Evolutionary conservation across 2,797 vertebrate genomes (phyloP), one percentile per base, ranked within the genome.

Genomic region (Cuniculus paca): DNA sequence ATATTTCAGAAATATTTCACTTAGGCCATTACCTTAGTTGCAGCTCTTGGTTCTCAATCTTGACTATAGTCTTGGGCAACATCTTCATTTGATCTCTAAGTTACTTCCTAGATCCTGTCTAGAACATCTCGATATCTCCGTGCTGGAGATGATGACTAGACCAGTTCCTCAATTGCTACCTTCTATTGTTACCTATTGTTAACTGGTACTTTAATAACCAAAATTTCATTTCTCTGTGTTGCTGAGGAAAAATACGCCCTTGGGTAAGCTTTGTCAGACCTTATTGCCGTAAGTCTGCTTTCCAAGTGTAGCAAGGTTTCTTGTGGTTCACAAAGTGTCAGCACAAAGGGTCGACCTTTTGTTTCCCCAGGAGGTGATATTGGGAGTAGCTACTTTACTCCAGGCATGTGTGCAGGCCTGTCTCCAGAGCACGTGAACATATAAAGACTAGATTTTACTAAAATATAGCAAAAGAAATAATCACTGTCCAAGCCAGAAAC

Each of bases 171-270:
- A 5, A n/a, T 61, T 85, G 17, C 14, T 77, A 11, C 13, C 61
- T 91, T 89, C 39, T 93, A n/a, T n/a, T 61, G 91, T 88, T 88
- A 88, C 14, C 63, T 84, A 88, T n/a, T n/a, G n/a, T n/a, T 9
- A 83, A 61, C 10, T 82, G 42, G 50, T 72, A 72, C 50, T 77
- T 91, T 70, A 54, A n/a, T 85, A 61, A 63, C 36, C 11, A 45
- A 88, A 88, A 61, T 11, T 87, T 39, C 63, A 6, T 79, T 92
- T 78, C 22, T 24, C 3, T 2, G 58, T 83, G 36, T 22, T 80
- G 34, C 12, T 54, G 58, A 50, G 28, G 8, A 42, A 4, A 19
- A 70, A 14, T 14, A 42, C 48, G 7, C 16, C 45, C 34, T 19
- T 36, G 70, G 42, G 16, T 9, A 24, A 91, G 1, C 0, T 26